Base-by-base conservation (phyloP, 2,113 vertebrate species). In the Acanthochromis polyacanthus region DNA sequence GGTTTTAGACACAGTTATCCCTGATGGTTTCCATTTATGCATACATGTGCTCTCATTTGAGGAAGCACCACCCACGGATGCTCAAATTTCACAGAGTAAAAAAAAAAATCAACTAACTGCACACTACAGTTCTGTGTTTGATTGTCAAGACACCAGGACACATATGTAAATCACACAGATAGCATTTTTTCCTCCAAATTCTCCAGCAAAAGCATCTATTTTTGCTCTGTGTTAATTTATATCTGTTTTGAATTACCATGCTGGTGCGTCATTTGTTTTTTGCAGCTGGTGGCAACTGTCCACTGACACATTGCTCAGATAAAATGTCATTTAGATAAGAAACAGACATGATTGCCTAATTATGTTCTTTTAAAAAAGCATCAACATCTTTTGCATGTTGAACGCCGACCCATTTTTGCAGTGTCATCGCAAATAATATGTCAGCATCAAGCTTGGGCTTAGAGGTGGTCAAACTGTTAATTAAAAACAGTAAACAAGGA, bases 61-160 rank as follows among this genome's bases (percentile, higher is more conserved):
- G 22, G 48, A 71, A 80, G 73, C 1, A 4, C 55, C 32, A 48
- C 56, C 53, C 2, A 40, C 55, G 14, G 58, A 57, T 19, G 59
- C 23, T 80, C 46, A 53, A 51, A 73, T 50, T 62, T 61, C 2
- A 1, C 20, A 20, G 48, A 71, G 38, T 58, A 38, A 51, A 78
- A 80, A 80, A 64, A 43, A 55, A 75, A 80, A 79, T 78, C 67
- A 77, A 67, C 75, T 40, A 63, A 61, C 57, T 65, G 61, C 40
- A 75, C 4, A 48, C 36, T 11, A 25, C 3, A 15, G 17, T 12
- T 30, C 10, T 1, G 4, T 17, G 62, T 53, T 71, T 60, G 20
- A 72, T 80, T 72, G 63, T 36, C 43, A 46, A 55, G 12, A 25
- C 2, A 48, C 15, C 19, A 46, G n/a, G 0, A 48, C n/a, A 14